Conservation (phyloP, 2,113 vertebrate species). For the Acanthochromis polyacanthus region DNA sequence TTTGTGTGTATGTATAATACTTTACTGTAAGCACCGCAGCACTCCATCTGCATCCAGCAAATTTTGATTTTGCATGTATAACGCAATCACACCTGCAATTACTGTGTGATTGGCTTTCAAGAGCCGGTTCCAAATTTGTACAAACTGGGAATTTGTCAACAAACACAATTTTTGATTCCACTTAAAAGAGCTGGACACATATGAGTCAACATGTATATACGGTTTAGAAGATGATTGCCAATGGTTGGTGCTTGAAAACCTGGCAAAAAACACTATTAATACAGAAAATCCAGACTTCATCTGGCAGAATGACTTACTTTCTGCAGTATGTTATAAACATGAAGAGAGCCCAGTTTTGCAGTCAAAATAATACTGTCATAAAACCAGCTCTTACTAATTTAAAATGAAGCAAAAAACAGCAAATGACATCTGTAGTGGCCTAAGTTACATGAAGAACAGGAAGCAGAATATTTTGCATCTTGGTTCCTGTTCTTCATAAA, state of each 20-base stretch:
- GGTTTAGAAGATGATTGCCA: neutral
- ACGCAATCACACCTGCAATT: neutral
- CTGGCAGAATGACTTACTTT: neutral
- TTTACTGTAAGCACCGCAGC: neutral
- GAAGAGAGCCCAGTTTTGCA: no score
- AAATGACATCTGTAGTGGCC: no score
- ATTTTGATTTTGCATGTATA: constrained; percentile 5
- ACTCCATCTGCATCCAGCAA: constrained; percentile 7
- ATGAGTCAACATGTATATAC: neutral
- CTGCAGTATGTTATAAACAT: no score
- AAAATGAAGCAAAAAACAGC: no score
- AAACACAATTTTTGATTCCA: neutral
- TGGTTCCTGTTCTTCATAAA: no score
- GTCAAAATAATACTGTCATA: no score
- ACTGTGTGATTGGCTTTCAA: neutral
- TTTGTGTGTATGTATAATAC: neutral
- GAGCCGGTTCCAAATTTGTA: neutral
- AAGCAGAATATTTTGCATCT: no score
- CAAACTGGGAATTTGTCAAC: neutral
- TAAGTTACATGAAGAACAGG: no score
- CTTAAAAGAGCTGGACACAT: neutral
- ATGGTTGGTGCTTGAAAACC: neutral
- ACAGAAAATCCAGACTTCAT: neutral
- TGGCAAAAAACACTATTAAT: neutral
- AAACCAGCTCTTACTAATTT: no score